These are phyloP conservation scores for Lordiphosa mommai DNA, from an alignment of 1,140 invertebrate genomes.

Conservation along the genomic window DNA sequence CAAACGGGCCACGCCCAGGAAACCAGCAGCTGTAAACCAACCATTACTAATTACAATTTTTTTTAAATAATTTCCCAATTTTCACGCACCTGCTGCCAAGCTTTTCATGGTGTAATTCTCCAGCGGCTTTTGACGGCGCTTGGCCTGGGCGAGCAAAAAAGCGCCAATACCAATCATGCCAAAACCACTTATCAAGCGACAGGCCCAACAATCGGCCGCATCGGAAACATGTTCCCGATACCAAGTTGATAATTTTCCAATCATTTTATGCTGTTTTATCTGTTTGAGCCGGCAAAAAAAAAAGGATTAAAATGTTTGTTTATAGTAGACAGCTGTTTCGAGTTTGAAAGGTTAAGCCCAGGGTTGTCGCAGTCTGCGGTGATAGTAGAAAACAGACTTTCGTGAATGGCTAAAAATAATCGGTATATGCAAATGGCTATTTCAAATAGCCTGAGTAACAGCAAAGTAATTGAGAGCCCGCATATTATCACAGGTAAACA, in stretches of 20 bases:
- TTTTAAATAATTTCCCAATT: not conserved
- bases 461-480: too few species aligned
- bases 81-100: slow-evolving; percentile 44
- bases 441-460: too few species aligned
- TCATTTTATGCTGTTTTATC: slow-evolving; percentile 27
- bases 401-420: too few species aligned
- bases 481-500: too few species aligned
- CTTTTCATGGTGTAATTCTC: slow-evolving; percentile 56
- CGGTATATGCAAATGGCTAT: too few species aligned
- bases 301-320: not conserved
- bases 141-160: slow-evolving; percentile 45
- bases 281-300: not conserved
- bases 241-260: slow-evolving; percentile 52
- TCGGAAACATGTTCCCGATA: slow-evolving; percentile 40
- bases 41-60: not conserved
- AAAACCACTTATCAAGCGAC: slow-evolving; percentile 53
- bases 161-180: slow-evolving; percentile 57
- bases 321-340: not conserved
- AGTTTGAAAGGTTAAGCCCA: not conserved
- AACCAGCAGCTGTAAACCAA: slow-evolving; percentile 30
- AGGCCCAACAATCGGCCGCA: slow-evolving; percentile 43
- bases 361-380: too few species aligned
- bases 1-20: slow-evolving; percentile 50
- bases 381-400: too few species aligned
- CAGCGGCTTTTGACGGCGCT: slow-evolving; percentile 29